phyloP scores from a whole-genome alignment of 1,140 invertebrate genomes.

The Drosophila nebulosa region DNA sequence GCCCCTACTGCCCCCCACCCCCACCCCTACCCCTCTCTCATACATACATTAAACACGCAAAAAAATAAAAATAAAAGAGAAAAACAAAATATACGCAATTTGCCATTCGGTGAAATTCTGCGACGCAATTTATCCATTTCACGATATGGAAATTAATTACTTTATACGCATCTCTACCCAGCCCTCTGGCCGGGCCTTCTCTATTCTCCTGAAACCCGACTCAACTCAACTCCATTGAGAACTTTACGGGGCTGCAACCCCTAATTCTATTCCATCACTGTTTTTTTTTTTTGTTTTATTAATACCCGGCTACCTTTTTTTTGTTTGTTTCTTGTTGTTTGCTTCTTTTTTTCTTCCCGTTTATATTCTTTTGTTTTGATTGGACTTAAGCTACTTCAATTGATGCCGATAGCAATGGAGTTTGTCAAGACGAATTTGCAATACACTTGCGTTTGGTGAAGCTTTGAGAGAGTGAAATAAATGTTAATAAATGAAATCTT shows the following conservation, averaged over 20 bases:
- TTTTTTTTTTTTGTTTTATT: neutral
- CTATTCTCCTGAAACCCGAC: neutral
- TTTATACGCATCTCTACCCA: neutral
- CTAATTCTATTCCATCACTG: neutral
- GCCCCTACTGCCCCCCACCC: neutral
- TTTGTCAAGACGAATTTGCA: neutral
- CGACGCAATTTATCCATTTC: conserved; percentile 6
- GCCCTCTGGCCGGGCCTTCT: no score
- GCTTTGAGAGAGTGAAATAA: no score
- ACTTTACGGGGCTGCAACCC: neutral
- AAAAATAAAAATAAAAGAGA: conserved; percentile 19
- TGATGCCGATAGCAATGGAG: neutral
- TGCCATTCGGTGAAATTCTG: conserved; percentile 19
- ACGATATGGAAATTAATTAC: conserved; percentile 1
- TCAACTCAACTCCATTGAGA: neutral
- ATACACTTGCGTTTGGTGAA: neutral
- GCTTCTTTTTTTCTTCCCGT: neutral
- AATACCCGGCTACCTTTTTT: neutral
- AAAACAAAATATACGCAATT: conserved; percentile 28
- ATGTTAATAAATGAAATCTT: no score
- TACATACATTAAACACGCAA: conserved; percentile 3
- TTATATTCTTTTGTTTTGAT: neutral
- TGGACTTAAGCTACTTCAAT: neutral
- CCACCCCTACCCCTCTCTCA: neutral
- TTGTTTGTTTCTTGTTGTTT: neutral